Evolutionary conservation across 2,888 invertebrate species (phyloP).

Genomic region (Drosophila kanekoi): DNA sequence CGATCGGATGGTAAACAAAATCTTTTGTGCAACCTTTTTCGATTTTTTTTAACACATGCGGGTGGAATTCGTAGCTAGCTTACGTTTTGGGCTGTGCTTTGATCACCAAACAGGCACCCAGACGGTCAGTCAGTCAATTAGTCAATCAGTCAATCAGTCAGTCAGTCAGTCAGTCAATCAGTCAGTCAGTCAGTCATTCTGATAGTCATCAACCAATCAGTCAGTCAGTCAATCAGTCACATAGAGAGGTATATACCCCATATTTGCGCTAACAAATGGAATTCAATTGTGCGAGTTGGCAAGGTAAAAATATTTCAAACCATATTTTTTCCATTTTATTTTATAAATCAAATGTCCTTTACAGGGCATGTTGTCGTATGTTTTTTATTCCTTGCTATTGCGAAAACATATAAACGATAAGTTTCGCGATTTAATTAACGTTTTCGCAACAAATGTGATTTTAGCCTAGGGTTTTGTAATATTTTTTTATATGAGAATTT

Average conservation of each 20-base stretch:
- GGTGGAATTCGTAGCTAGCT: too few species aligned
- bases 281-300: constrained; percentile 60
- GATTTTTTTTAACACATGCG: too few species aligned
- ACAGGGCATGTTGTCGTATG: constrained; percentile 8
- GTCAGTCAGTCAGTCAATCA: too few species aligned
- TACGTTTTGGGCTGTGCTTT: too few species aligned
- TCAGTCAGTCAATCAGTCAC: too few species aligned
- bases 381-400: constrained; percentile 12
- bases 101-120: too few species aligned
- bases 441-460: constrained; percentile 17
- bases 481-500: neutral
- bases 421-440: constrained; percentile 57
- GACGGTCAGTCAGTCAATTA: too few species aligned
- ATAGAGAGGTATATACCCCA: neutral
- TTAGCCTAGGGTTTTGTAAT: constrained; percentile 10
- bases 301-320: constrained; percentile 11
- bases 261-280: constrained; percentile 24
- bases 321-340: constrained; percentile 10
- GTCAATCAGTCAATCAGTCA: too few species aligned
- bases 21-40: too few species aligned
- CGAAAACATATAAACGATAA: constrained; percentile 13
- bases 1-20: too few species aligned
- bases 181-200: too few species aligned
- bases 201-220: too few species aligned
- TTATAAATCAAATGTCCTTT: constrained; percentile 43